phyloP scores from a whole-genome alignment of 2,888 invertebrate species.

The Conistra vaccinii region DNA sequence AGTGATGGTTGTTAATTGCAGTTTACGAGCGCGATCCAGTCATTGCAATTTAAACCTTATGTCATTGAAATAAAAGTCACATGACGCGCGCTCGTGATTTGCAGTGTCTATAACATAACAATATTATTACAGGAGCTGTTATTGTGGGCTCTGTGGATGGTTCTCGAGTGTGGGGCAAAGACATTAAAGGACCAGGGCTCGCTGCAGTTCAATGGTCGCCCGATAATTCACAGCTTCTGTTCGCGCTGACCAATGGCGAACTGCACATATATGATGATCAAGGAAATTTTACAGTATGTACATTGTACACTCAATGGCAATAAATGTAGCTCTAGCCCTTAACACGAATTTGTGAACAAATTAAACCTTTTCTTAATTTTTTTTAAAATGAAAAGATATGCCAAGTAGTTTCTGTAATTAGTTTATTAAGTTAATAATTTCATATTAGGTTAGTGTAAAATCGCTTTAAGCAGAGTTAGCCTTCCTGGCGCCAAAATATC shows the following conservation, averaged over 20 bases:
- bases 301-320: neutral
- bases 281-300: constrained; percentile 94
- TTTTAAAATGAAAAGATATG: too few relatives aligned
- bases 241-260: constrained; percentile 97
- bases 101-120: neutral
- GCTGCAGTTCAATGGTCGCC: constrained; percentile 99
- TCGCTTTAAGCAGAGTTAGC: too few relatives aligned
- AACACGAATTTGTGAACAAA: neutral
- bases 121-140: constrained; percentile 93
- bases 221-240: constrained; percentile 96
- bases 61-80: neutral
- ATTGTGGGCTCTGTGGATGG: constrained; percentile 99
- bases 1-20: neutral
- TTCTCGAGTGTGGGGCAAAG: constrained; percentile 99
- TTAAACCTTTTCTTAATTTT: neutral
- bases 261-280: constrained; percentile 98
- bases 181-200: constrained; percentile 96
- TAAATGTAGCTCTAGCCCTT: neutral
- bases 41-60: constrained; percentile 11
- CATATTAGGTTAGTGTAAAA: too few relatives aligned
- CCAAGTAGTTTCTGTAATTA: too few relatives aligned
- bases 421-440: too few relatives aligned
- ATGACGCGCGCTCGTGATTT: neutral
- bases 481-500: too few relatives aligned
- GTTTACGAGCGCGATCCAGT: neutral